phyloP scores from a whole-genome alignment of 2,888 invertebrate species.

The Xestoiulus laeticollis region DNA sequence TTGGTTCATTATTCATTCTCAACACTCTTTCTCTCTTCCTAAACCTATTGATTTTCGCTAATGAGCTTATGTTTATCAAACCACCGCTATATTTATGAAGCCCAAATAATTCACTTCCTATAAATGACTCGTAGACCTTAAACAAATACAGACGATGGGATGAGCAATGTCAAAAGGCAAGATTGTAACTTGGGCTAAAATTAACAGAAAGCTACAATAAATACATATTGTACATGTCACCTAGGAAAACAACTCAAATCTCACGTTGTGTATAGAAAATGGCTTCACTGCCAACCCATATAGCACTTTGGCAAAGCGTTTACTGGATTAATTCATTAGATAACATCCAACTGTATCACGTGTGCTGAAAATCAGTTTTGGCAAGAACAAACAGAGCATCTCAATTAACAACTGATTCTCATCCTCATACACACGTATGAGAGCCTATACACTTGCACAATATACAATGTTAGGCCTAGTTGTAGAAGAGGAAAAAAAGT shows the following conservation, averaged over 20 bases:
- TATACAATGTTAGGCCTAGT: too few species aligned
- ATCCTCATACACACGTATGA: too few species aligned
- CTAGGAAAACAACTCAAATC: neutral
- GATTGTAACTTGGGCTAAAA: neutral
- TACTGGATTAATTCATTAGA: slow-evolving; percentile 13
- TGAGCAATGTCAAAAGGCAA: neutral
- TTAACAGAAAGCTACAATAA: neutral
- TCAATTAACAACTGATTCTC: neutral
- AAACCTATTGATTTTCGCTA: slow-evolving; percentile 34
- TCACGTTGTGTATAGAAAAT: too few species aligned
- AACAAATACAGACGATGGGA: slow-evolving; percentile 29
- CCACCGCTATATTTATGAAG: slow-evolving; percentile 22
- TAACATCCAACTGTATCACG: neutral
- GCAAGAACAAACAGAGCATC: slow-evolving; percentile 6
- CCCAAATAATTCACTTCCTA: slow-evolving; percentile 21
- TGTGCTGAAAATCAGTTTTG: neutral
- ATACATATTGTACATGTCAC: neutral
- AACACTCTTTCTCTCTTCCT: neutral
- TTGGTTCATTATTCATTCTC: slow-evolving; percentile 9
- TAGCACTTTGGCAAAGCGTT: neutral
- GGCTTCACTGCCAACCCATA: neutral
- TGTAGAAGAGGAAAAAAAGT: too few species aligned
- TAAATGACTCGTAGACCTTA: neutral
- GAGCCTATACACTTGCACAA: too few species aligned
- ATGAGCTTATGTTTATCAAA: slow-evolving; percentile 33